Evolutionary conservation across 2,888 invertebrate genomes (phyloP).

Genomic region (Lasioglossum pauxillum): DNA sequence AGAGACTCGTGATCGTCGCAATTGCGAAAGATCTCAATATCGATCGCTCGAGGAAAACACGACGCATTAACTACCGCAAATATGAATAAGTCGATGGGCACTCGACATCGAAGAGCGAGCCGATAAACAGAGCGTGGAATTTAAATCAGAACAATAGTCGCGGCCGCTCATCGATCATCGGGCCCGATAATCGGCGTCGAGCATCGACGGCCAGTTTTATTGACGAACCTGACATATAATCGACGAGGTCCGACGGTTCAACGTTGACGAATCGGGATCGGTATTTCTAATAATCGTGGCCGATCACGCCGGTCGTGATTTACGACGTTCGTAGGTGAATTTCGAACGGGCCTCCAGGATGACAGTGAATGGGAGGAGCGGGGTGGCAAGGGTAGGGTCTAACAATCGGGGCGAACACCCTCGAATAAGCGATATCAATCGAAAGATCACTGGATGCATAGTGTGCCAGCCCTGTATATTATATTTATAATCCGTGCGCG

Average conservation of each 20-base stretch:
- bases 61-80: conserved; percentile 27
- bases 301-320: conserved; percentile 62
- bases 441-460: conserved; percentile 63
- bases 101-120: conserved; percentile 12
- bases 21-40: not conserved
- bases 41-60: not conserved
- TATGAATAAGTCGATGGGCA: not conserved
- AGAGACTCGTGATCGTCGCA: too few relatives aligned
- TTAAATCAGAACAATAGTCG: conserved; percentile 59
- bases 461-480: conserved; percentile 75
- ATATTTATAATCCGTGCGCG: conserved; percentile 84
- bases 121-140: conserved; percentile 47
- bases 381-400: not conserved
- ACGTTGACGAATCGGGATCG: conserved; percentile 21
- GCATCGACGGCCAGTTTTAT: conserved; percentile 5
- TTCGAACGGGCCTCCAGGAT: conserved; percentile 13
- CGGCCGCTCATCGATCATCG: conserved; percentile 40
- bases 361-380: not conserved
- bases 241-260: conserved; percentile 8
- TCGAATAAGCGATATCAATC: conserved; percentile 57
- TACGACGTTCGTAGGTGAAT: conserved; percentile 49
- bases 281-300: conserved; percentile 69
- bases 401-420: conserved; percentile 22
- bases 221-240: conserved; percentile 12
- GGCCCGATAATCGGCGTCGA: conserved; percentile 31